Evolutionary conservation across 2,113 vertebrate species (phyloP).

Genomic region (Microtus oregoni): DNA sequence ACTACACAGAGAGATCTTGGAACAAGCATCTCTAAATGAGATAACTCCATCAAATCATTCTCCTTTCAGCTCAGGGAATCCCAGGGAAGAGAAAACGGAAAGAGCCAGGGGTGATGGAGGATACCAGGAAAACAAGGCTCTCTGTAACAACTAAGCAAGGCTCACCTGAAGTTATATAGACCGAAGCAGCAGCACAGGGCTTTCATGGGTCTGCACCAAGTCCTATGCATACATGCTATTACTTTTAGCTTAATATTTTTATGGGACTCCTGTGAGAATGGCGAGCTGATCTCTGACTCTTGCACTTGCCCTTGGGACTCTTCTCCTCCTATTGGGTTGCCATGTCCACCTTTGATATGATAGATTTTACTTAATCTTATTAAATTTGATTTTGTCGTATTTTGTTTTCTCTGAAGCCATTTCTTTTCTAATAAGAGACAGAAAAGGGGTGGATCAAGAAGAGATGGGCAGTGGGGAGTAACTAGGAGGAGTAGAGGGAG

Average conservation of each 20-base stretch:
- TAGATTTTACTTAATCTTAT: neutral
- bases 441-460: neutral
- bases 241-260: neutral
- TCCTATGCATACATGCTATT: neutral
- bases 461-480: neutral
- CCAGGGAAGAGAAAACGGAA: neutral
- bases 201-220: neutral
- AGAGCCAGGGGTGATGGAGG: neutral
- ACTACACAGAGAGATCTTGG: neutral
- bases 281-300: neutral
- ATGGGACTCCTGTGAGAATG: neutral
- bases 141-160: neutral
- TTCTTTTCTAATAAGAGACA: neutral
- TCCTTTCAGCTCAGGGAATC: neutral
- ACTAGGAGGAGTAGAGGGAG: neutral
- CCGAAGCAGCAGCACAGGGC: neutral
- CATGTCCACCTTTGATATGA: neutral
- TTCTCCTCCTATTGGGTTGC: neutral
- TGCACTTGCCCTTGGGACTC: neutral
- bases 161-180: neutral
- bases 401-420: neutral
- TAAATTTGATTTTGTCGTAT: neutral
- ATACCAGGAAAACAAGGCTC: neutral
- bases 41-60: neutral
- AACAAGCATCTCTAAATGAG: neutral